Evolutionary conservation across 2,113 vertebrate species (phyloP).

Genomic region (Theristicus caerulescens): DNA sequence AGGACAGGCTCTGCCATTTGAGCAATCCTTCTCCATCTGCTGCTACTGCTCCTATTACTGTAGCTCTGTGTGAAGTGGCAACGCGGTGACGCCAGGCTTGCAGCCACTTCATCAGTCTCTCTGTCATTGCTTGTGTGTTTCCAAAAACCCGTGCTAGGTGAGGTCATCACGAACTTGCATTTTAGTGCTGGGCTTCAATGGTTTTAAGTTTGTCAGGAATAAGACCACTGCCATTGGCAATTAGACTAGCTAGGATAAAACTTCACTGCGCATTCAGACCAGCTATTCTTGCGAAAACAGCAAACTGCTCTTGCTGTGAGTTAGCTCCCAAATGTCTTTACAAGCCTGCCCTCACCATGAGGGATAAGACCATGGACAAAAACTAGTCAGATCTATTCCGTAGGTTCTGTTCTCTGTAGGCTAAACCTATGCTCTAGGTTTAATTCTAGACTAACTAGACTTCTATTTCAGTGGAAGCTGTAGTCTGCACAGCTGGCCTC

Average conservation of each 20-base stretch:
- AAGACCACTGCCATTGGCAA: not conserved
- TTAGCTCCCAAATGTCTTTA: not conserved
- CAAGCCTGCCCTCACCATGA: not conserved
- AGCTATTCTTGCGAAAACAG: not conserved
- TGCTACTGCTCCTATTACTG: not conserved
- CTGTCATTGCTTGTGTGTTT: not conserved
- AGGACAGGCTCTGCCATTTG: conserved; percentile 32
- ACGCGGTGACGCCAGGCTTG: not conserved
- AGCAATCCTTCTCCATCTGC: conserved; percentile 17
- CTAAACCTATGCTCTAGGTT: not conserved
- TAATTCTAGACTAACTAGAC: not conserved
- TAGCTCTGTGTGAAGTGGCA: not conserved
- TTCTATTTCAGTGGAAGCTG: not conserved
- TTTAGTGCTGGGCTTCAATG: not conserved
- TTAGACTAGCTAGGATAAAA: not conserved
- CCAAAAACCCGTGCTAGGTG: not conserved
- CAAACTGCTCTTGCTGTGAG: not conserved
- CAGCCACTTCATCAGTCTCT: not conserved
- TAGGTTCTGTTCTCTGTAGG: not conserved
- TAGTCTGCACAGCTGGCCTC: not conserved
- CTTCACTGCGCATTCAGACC: not conserved
- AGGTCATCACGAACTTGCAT: not conserved
- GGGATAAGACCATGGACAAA: not conserved
- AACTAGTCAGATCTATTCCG: not conserved
- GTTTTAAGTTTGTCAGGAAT: not conserved